Base-by-base conservation (phyloP, 23 tunicate genomes). In the Styela plicata region DNA sequence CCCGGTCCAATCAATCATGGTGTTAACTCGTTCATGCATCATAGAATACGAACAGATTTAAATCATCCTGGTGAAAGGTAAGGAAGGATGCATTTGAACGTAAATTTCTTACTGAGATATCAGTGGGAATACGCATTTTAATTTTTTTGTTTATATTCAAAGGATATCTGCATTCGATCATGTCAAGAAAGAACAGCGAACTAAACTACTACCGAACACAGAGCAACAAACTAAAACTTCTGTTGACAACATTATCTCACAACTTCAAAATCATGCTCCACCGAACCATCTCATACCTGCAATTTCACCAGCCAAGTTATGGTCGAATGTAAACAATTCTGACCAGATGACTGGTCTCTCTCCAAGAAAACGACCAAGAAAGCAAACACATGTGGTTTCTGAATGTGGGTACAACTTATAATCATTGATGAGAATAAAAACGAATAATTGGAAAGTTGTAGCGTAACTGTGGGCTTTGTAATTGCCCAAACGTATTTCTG, bases 361-460 rank as follows among this genome's bases (percentile, higher is more conserved):
- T 28, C 97, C 97, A 25, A 36, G 97, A 57, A 91, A 91, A 86
- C 89, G 89, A 62, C 97, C 97, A 22, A 53, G 97, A 31, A 91
- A 91, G 65, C 97, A 91, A 63, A 91, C 97, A 26, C 97, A 91
- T 53, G 74, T 91, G 22, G 80, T 91, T 0, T 90, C 97, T 29
- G 87, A 87, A 83, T 91, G 97, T 91, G 7, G 57, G 57, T 44
- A 5, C 13, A 44, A 44, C n/a, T n/a, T n/a, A n/a, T n/a, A n/a
- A n/a, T n/a, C n/a, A n/a, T n/a, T n/a, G n/a, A n/a, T n/a, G n/a
- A n/a, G n/a, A n/a, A n/a, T n/a, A n/a, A n/a, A n/a, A n/a, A n/a
- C n/a, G n/a, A n/a, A n/a, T n/a, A n/a, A n/a, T n/a, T n/a, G n/a
- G n/a, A n/a, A n/a, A n/a, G n/a, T n/a, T n/a, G n/a, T n/a, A n/a